phyloP scores from a whole-genome alignment of 2,797 vertebrate species.

The Taeniopygia guttata region DNA sequence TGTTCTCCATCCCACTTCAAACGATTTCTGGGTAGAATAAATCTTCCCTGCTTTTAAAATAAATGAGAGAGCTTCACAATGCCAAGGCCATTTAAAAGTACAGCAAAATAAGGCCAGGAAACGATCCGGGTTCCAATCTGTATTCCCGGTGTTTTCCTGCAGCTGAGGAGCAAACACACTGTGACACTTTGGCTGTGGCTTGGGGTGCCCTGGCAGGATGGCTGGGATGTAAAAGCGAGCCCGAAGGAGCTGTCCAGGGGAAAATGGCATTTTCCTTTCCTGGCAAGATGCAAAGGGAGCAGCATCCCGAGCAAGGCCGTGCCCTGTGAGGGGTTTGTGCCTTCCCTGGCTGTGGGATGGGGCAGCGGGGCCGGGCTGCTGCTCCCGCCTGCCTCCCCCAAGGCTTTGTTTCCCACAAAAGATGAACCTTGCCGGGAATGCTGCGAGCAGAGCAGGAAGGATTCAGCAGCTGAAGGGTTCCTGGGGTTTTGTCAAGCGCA shows the following conservation, averaged over 20 bases:
- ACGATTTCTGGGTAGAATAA: background rate
- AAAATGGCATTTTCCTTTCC: background rate
- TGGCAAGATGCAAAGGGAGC: background rate
- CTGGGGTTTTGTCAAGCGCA: background rate
- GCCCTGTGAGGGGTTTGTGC: background rate
- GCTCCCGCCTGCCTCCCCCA: background rate
- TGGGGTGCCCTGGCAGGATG: background rate
- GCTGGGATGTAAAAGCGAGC: background rate
- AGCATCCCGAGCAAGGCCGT: fast-evolving
- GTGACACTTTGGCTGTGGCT: background rate
- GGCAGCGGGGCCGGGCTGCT: background rate
- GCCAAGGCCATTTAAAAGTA: conserved; percentile 1
- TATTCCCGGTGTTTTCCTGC: background rate
- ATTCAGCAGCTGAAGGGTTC: background rate
- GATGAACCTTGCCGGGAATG: background rate
- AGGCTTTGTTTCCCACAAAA: conserved; percentile 16
- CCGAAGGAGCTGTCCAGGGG: background rate
- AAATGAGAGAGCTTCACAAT: background rate
- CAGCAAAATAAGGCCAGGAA: background rate
- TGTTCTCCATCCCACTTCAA: background rate
- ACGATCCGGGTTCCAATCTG: background rate
- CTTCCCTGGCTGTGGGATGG: background rate
- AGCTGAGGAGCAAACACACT: conserved; percentile 2
- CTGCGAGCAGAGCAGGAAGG: background rate
- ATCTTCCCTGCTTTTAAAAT: conserved; percentile 31